Percentiles rank a stretch among this genome's conserved stretches.
phyloP scores from a whole-genome alignment of 2,797 vertebrate species.

The Pantherophis alleghaniensis region DNA sequence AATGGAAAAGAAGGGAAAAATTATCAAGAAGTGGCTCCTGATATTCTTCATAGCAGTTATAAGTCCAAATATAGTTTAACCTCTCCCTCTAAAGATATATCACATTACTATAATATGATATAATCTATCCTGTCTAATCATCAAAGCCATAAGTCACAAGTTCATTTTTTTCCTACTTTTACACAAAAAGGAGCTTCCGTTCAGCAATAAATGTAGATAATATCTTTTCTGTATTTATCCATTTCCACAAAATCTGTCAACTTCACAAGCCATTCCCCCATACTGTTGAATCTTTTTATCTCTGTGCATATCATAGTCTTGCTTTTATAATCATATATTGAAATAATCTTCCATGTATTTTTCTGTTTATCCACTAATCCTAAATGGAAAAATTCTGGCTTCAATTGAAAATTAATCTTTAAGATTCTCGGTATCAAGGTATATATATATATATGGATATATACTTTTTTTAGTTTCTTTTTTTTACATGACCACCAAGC shows the following conservation, averaged over 20 bases:
- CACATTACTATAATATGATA: neutral
- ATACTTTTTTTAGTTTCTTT: neutral
- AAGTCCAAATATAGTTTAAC: neutral
- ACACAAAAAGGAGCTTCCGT: neutral
- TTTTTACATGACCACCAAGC: neutral
- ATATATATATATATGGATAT: neutral
- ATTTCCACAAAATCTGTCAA: neutral
- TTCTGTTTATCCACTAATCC: neutral
- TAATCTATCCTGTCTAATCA: neutral
- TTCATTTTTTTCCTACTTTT: neutral
- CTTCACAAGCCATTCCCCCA: neutral
- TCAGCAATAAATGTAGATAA: neutral
- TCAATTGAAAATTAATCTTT: neutral
- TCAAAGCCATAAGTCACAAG: neutral
- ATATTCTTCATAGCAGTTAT: neutral
- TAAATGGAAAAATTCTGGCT: neutral
- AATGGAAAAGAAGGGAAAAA: neutral
- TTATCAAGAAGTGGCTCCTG: neutral
- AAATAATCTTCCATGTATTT: neutral
- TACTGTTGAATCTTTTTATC: neutral
- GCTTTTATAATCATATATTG: neutral
- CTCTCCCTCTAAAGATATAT: neutral
- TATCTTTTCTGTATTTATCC: neutral
- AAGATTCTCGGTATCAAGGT: neutral
- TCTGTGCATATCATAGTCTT: neutral